Evolutionary conservation across 2,888 invertebrate species (phyloP), one percentile per base, ranked within the genome.

Genomic region (Villa cingulata): DNA sequence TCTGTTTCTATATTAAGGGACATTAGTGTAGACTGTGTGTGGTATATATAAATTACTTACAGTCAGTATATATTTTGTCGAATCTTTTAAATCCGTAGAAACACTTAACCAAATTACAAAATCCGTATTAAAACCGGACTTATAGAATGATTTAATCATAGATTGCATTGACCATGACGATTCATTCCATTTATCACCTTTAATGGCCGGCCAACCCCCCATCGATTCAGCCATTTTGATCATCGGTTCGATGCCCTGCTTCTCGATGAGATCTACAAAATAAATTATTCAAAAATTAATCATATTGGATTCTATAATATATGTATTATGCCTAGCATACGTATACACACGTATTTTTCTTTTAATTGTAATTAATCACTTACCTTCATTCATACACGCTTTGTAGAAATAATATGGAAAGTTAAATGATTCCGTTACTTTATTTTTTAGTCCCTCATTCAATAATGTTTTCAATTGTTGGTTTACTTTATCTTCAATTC

Each of bases 191-290:
- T 63, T 54, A 29, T 78, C 74, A 0, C 83, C 89, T 54, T 83
- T 82, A 36, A 92, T 70, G 15, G 87, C 83, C 0, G 96, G 95
- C 94, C 94, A 96, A 4, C 92, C 92, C 1, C 95, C 94, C 19
- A 95, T 73, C 15, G 76, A 72, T 34, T 74, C 73, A 46, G 94
- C 68, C 62, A 90, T 80, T 1, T 74, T 71, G 47, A 77, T 67
- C 37, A 94, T 75, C 0, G 92, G 90, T 4, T 71, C 68, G 39
- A 86, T 66, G 0, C 89, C 92, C 43, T 83, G 76, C 3, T 77
- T 71, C 62, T 94, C 90, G 58, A 95, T 92, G 18, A 80, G 69
- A 54, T 80, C 90, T 90, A 64, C 7, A 45, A 18, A 17, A 10
- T 14, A 5, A 43, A 34, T 12, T 16, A 14, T 2, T 15, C 17